Base-by-base conservation (phyloP, 2,888 invertebrate species). In the Eurytoma adleriae region DNA sequence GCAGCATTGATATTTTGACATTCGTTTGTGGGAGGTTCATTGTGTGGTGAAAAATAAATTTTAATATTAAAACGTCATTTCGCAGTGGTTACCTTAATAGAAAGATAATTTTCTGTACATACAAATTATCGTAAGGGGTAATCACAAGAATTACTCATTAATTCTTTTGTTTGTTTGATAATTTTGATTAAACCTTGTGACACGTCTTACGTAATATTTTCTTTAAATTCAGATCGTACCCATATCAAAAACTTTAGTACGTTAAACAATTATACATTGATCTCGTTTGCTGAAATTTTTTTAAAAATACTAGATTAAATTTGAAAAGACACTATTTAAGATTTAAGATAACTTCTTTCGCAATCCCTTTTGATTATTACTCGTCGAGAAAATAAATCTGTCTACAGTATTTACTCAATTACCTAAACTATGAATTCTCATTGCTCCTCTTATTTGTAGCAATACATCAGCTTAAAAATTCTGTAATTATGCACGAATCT, bases 401-500 rank as follows among this genome's bases (percentile, higher is more conserved):
- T 56, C 56, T 20, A 20, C 30, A 30, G 18, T 3, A 57, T 61
- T 59, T 50, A 61, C 48, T 50, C 16, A 71, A 61, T 71, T 71
- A 48, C 10, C 7, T 18, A 27, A 50, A 57, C 50, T 67, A 52
- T 48, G 20, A 69, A 76, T 62, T 64, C 52, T 16, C 20, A 1
- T 3, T 50, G 18, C 67, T 27, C 1, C 27, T 27, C 12, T 52
- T 72, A 67, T 78, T 72, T 12, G 52, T 20, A 14, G 18, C 18
- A 56, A 62, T 69, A 56, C 18, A 14, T 68, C 67, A 40, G 5
- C 3, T 40, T 5, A n/a, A 56, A 64, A 56, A 54, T 70, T 62
- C 18, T 4, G 64, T 27, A 79, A 79, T 74, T 69, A 79, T 54
- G 54, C 74, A 61, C 27, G 70, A 70, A 72, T 52, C 56, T 30